phyloP scores from a whole-genome alignment of 2,113 vertebrate genomes.

The Trochalopteron elliotii region DNA sequence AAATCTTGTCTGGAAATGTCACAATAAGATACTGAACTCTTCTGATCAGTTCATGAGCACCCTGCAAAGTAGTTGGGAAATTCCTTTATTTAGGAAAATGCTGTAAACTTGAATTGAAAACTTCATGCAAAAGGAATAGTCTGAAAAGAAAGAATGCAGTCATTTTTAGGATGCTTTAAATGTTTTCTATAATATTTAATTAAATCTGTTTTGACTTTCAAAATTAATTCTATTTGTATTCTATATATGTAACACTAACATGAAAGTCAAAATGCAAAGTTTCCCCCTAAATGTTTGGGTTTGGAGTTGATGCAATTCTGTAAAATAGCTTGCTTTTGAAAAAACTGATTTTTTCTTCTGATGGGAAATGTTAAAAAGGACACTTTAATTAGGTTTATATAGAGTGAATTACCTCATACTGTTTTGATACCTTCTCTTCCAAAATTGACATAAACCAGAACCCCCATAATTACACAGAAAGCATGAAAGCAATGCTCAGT shows the following conservation, averaged over 20 bases:
- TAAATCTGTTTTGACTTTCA: background rate
- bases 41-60: background rate
- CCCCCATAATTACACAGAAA: background rate
- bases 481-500: background rate
- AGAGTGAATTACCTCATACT: background rate
- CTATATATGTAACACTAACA: background rate
- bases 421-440: constrained; percentile 5
- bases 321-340: background rate
- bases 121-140: background rate
- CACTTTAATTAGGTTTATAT: background rate
- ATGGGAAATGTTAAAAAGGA: background rate
- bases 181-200: background rate
- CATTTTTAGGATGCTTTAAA: background rate
- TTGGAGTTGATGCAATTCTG: background rate
- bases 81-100: background rate
- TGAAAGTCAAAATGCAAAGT: background rate
- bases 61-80: background rate
- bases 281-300: background rate
- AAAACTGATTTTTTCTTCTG: background rate
- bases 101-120: background rate
- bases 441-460: background rate
- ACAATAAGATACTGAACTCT: background rate
- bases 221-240: background rate
- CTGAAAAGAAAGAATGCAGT: background rate
- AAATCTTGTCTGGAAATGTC: background rate